A percentile compares a stretch with the other conserved stretches of the same genome.
Conservation (phyloP, 2,797 vertebrate species). For the Ammospiza maritima region DNA sequence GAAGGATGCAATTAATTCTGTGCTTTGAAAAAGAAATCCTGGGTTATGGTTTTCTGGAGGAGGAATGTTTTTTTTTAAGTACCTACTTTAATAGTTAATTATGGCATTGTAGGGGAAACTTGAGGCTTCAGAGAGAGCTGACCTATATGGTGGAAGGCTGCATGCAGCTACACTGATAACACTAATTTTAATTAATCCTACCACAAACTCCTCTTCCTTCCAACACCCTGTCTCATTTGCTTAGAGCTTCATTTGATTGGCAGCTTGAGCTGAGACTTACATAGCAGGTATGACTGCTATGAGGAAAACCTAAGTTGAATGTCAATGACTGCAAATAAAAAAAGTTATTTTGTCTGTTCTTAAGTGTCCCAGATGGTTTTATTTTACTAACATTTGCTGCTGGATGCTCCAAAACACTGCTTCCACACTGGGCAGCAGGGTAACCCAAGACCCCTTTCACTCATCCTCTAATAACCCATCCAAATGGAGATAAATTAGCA, state of each 20-base stretch:
- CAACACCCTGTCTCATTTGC: not conserved
- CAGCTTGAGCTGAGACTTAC: not conserved
- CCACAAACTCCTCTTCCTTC: not conserved
- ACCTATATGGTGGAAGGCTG: not conserved
- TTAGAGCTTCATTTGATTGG: not conserved
- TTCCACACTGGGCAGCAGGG: not conserved
- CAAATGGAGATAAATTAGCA: not conserved
- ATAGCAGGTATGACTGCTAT: not conserved
- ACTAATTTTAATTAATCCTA: constrained; percentile 52
- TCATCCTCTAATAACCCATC: not conserved
- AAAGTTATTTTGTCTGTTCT: not conserved
- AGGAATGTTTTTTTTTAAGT: not conserved
- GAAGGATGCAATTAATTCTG: constrained; percentile 39
- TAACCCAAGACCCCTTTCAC: not conserved
- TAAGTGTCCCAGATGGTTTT: not conserved
- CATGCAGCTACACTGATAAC: constrained; percentile 10
- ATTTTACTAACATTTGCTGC: not conserved
- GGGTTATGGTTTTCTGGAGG: not conserved
- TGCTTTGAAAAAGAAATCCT: not conserved
- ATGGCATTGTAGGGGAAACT: not conserved
- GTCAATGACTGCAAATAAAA: not conserved
- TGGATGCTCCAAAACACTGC: not conserved
- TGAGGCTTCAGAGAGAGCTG: constrained; percentile 6
- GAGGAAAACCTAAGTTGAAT: not conserved
- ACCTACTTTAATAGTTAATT: constrained; percentile 28